Conservation (phyloP, 2,888 invertebrate genomes). For the Athalia cordata region DNA sequence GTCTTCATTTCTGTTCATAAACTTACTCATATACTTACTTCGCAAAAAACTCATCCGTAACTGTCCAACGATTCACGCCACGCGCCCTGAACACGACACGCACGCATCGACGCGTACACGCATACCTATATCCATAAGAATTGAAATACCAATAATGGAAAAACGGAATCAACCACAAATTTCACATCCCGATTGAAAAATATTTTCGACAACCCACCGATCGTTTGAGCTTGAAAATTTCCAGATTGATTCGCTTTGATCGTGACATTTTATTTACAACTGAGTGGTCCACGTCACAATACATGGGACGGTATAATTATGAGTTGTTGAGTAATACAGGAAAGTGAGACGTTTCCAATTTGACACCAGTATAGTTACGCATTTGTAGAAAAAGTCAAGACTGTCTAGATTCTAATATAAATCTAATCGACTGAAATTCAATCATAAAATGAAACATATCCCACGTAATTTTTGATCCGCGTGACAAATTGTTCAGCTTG, state of each 20-base stretch:
- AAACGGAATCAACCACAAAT: too few relatives aligned
- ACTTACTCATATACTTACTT: slow-evolving; percentile 12
- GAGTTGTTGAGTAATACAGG: slow-evolving; percentile 20
- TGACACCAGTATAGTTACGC: neutral
- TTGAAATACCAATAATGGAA: too few relatives aligned
- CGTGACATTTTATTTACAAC: neutral
- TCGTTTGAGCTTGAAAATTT: neutral
- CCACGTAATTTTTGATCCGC: too few relatives aligned
- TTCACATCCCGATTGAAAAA: too few relatives aligned
- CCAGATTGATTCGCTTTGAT: too few relatives aligned
- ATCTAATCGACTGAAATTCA: too few relatives aligned
- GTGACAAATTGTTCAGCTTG: too few relatives aligned
- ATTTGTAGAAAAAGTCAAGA: too few relatives aligned
- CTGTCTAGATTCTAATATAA: too few relatives aligned
- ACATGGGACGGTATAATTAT: neutral
- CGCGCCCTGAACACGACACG: slow-evolving; percentile 1
- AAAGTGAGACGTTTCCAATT: slow-evolving; percentile 32
- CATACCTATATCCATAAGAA: neutral
- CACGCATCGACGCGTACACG: neutral
- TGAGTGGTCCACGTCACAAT: neutral
- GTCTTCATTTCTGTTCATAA: slow-evolving; percentile 9
- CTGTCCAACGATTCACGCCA: slow-evolving; percentile 30
- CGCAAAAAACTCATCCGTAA: slow-evolving; percentile 35
- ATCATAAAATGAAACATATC: too few relatives aligned
- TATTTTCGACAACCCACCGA: neutral